These are phyloP conservation scores for Sorex maritimensis DNA, from an alignment of 2,797 vertebrate species.

Conservation along the genomic window DNA sequence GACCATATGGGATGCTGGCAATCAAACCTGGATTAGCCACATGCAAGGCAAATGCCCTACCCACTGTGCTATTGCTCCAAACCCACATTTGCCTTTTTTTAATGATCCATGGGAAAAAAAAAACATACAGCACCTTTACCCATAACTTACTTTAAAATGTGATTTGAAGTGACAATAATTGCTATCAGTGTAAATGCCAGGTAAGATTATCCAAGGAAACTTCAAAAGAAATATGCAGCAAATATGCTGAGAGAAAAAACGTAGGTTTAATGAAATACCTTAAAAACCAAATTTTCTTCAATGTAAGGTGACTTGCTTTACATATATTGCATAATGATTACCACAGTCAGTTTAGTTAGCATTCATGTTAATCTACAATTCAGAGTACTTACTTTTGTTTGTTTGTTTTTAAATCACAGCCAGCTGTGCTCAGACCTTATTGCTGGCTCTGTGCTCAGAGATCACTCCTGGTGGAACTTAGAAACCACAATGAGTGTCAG, in stretches of 20 bases:
- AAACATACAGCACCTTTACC: slow-evolving; percentile 32
- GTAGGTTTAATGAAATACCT: slow-evolving; percentile 43
- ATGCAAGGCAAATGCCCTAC: no score
- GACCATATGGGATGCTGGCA: no score
- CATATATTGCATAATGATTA: no score
- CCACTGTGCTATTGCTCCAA: background rate
- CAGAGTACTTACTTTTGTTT: slow-evolving; percentile 51
- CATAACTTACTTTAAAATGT: slow-evolving; percentile 66
- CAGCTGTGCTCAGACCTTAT: no score
- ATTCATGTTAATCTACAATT: background rate
- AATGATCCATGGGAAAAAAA: slow-evolving; percentile 72
- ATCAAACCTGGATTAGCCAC: no score
- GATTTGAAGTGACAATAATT: slow-evolving; percentile 69
- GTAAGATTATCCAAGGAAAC: slow-evolving; percentile 38
- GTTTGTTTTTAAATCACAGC: no score
- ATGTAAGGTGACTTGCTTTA: no score
- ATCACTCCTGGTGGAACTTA: no score
- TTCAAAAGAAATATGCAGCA: slow-evolving; percentile 46
- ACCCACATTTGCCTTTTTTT: slow-evolving; percentile 42
- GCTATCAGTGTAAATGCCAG: slow-evolving; percentile 67
- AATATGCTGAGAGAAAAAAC: slow-evolving; percentile 63
- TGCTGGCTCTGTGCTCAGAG: no score
- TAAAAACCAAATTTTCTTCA: slow-evolving; percentile 67
- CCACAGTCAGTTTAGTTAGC: background rate
- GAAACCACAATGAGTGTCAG: no score